Evolutionary conservation across 2,113 vertebrate genomes (phyloP).

Genomic region (Tringa solitaria): DNA sequence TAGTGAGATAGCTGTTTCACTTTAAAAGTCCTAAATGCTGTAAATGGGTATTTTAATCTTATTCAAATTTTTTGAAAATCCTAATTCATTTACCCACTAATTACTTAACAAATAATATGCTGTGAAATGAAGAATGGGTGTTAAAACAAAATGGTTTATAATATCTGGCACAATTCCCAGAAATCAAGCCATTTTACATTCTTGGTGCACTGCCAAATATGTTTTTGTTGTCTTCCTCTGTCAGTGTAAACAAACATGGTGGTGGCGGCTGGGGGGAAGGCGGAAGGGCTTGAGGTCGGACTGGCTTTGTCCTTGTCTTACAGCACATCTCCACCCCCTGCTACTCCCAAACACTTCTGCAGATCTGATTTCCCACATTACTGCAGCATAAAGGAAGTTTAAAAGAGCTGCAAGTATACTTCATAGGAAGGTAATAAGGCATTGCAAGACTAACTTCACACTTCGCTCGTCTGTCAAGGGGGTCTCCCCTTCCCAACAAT

Average conservation of each 20-base stretch:
- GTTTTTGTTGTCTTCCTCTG: conserved; percentile 69
- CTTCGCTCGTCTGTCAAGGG: conserved; percentile 79
- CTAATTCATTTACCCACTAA: conserved; percentile 66
- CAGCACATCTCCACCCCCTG: conserved; percentile 33
- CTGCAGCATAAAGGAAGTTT: conserved; percentile 58
- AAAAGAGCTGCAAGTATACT: conserved; percentile 49
- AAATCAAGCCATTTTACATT: conserved; percentile 53
- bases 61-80: conserved; percentile 56
- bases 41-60: conserved; percentile 43
- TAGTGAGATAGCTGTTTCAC: conserved; percentile 47
- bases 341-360: conserved; percentile 33
- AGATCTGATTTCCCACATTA: conserved; percentile 51
- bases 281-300: not conserved
- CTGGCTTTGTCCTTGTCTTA: conserved; percentile 9
- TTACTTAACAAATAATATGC: conserved; percentile 63
- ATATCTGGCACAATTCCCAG: conserved; percentile 72
- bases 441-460: conserved; percentile 79
- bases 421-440: conserved; percentile 77
- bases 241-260: conserved; percentile 66
- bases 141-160: conserved; percentile 68
- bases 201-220: conserved; percentile 56
- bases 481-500: conserved; percentile 79
- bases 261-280: not conserved
- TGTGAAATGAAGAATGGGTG: conserved; percentile 54
- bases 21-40: conserved; percentile 62